phyloP scores from a whole-genome alignment of 2,888 invertebrate genomes.

The Agrotis clavis region DNA sequence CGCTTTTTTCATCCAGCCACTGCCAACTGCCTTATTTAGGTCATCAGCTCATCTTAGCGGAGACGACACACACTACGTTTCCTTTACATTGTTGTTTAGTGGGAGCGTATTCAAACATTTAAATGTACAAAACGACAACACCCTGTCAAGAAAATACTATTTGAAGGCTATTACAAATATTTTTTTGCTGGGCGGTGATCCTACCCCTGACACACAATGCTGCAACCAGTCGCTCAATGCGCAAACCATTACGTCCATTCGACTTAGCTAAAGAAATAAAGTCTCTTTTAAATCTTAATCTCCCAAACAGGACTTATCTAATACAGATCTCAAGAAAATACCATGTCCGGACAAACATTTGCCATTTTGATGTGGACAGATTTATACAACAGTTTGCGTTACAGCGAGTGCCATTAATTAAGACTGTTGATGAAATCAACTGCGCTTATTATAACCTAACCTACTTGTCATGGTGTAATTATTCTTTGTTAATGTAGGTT shows the following conservation, averaged over 20 bases:
- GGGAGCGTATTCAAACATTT: too few relatives aligned
- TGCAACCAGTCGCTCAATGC: too few relatives aligned
- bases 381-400: conserved; percentile 52
- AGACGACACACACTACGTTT: too few relatives aligned
- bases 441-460: conserved; percentile 53
- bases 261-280: conserved; percentile 42
- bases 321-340: conserved; percentile 61
- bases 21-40: too few relatives aligned
- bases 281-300: conserved; percentile 50
- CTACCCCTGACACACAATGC: too few relatives aligned
- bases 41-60: too few relatives aligned
- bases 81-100: too few relatives aligned
- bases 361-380: conserved; percentile 63
- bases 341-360: conserved; percentile 47
- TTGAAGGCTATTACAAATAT: too few relatives aligned
- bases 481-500: conserved; percentile 34
- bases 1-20: too few relatives aligned
- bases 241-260: conserved; percentile 9
- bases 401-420: conserved; percentile 60
- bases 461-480: conserved; percentile 51
- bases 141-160: too few relatives aligned
- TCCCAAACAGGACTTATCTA: conserved; percentile 58
- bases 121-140: too few relatives aligned
- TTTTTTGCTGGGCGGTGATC: too few relatives aligned
- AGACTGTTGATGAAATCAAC: conserved; percentile 52